Evolutionary conservation across 2,888 invertebrate species (phyloP).

Genomic region (Rhabditophanes sp.): DNA sequence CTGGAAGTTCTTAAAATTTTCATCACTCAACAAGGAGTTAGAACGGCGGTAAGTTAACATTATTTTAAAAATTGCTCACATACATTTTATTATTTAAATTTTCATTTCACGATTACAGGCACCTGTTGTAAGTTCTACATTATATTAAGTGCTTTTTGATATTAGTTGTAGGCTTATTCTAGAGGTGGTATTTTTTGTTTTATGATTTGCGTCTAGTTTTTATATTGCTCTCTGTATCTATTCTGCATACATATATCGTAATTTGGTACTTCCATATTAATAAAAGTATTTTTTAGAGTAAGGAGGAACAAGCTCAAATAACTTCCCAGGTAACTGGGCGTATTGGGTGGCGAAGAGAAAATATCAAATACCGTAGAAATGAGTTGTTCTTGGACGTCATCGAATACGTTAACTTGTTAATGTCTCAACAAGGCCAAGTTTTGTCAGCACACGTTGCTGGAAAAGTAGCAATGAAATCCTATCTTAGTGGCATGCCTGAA

Average conservation of each 20-base stretch:
- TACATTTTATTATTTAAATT: conserved; percentile 1
- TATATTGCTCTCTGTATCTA: too few species aligned
- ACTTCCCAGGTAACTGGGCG: conserved; percentile 66
- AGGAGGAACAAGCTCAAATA: conserved; percentile 97
- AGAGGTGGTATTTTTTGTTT: too few species aligned
- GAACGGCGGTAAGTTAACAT: conserved; percentile 31
- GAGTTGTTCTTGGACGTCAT: conserved; percentile 94
- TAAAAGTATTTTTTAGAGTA: conserved; percentile 66
- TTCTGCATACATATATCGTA: too few species aligned
- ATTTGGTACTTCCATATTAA: conserved; percentile 4
- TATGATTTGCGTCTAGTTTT: too few species aligned
- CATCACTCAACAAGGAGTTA: conserved; percentile 93
- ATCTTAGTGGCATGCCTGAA: conserved; percentile 97
- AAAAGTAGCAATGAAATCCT: conserved; percentile 98
- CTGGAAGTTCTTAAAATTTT: conserved; percentile 95
- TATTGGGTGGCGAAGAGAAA: conserved; percentile 96
- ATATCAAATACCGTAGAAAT: conserved; percentile 92
- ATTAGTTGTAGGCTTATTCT: too few species aligned
- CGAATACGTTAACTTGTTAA: conserved; percentile 92
- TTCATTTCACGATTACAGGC: conserved; percentile 2
- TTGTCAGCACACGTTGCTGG: conserved; percentile 97
- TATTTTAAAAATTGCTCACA: too few species aligned
- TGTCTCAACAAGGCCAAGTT: conserved; percentile 99
- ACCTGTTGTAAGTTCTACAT: conserved; percentile 7
- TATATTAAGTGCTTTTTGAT: too few species aligned